Conservation (phyloP, 92 coral and sea anemone species). For the Porites lobata region DNA sequence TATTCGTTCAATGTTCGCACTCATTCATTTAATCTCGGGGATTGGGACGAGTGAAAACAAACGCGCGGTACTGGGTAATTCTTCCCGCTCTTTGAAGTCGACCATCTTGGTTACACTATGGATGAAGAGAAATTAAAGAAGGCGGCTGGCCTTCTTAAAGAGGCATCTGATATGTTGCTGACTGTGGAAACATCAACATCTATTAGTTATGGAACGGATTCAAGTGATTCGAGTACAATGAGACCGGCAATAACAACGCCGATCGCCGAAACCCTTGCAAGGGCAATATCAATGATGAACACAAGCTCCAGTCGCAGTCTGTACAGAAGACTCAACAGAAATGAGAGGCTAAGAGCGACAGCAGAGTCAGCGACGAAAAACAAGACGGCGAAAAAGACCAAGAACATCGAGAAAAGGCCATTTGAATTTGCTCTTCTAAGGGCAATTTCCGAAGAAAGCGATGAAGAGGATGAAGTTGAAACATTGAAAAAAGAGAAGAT, state of each 20-base stretch:
- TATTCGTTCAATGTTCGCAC: conserved; percentile 18
- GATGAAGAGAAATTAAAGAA: conserved; percentile 9
- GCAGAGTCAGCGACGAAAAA: too few relatives aligned
- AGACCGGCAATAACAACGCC: not conserved
- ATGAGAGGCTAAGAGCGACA: too few relatives aligned
- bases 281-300: not conserved
- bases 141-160: conserved; percentile 55
- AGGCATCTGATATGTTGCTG: conserved; percentile 65
- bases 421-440: conserved; percentile 70
- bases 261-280: conserved; percentile 53
- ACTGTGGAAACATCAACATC: not conserved
- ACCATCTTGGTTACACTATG: too few relatives aligned
- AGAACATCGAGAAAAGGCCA: conserved; percentile 30
- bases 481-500: conserved; percentile 59
- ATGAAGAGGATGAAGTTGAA: conserved; percentile 35
- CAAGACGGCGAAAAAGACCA: too few relatives aligned
- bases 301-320: too few relatives aligned
- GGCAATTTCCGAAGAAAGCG: conserved; percentile 55
- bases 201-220: not conserved
- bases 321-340: too few relatives aligned
- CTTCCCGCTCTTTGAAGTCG: too few relatives aligned
- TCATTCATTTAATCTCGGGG: conserved; percentile 8
- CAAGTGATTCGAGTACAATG: not conserved
- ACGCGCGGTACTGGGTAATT: too few relatives aligned
- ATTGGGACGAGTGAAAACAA: conserved; percentile 11